Evolutionary conservation across 2,797 vertebrate genomes (phyloP).

Genomic region (Tarsius wallacei): DNA sequence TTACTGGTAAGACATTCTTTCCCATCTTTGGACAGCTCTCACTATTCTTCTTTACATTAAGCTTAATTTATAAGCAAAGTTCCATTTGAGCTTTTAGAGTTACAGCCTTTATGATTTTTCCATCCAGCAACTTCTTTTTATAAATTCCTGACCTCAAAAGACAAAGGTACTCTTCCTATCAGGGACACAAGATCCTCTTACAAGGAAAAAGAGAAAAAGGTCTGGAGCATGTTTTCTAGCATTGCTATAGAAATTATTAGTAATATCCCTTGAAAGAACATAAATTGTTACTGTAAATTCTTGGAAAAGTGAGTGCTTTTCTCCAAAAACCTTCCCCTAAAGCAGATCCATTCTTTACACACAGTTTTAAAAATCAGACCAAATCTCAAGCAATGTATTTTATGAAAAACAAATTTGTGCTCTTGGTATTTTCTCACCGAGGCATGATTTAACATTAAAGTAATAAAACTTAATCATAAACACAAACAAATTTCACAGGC

Average conservation of each 20-base stretch:
- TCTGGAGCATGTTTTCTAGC: conserved; percentile 32
- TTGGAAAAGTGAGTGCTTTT: conserved; percentile 39
- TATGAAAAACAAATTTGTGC: conserved; percentile 19
- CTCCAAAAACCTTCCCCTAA: conserved; percentile 63
- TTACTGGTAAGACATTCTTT: conserved; percentile 58
- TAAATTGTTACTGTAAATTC: conserved; percentile 27
- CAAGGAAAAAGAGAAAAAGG: conserved; percentile 43
- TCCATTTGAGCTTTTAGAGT: conserved; percentile 37
- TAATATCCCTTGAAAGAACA: neutral
- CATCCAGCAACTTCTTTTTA: conserved; percentile 39
- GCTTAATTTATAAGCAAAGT: conserved; percentile 46
- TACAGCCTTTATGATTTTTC: conserved; percentile 41
- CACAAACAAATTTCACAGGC: conserved; percentile 56
- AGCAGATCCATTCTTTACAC: conserved; percentile 22
- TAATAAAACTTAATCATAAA: conserved; percentile 60
- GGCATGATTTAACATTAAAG: conserved; percentile 44
- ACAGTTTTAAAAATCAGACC: conserved; percentile 49
- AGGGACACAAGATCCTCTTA: conserved; percentile 33
- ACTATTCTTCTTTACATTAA: conserved; percentile 73
- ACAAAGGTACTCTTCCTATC: conserved; percentile 6
- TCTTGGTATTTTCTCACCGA: conserved; percentile 49
- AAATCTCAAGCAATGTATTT: conserved; percentile 43
- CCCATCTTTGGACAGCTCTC: conserved; percentile 49
- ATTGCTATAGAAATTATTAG: conserved; percentile 40
- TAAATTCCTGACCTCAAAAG: conserved; percentile 45